Conservation (phyloP, 35 echinoderm and acorn worm species). For the Apostichopus japonicus region DNA sequence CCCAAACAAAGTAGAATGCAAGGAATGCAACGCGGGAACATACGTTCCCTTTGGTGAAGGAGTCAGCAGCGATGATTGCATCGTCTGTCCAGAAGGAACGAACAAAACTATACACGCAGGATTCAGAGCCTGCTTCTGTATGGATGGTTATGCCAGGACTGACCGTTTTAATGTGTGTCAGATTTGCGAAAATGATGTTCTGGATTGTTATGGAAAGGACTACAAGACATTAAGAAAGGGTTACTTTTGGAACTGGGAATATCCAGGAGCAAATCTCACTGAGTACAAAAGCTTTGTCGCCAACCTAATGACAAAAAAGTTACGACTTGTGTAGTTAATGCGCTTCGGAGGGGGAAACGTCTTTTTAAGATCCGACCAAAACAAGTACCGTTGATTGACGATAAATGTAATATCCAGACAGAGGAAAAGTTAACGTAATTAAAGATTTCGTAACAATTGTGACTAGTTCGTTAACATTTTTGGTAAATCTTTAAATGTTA, state of each 20-base stretch:
- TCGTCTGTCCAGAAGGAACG: conserved; percentile 52
- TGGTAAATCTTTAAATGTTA: too few relatives aligned
- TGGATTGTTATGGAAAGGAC: conserved; percentile 18
- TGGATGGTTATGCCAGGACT: conserved; percentile 15
- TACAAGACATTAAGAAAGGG: background rate
- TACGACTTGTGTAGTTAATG: too few relatives aligned
- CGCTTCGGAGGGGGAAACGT: too few relatives aligned
- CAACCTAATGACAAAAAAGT: too few relatives aligned
- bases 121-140: conserved; percentile 48
- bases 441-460: too few relatives aligned
- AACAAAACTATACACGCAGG: conserved; percentile 31
- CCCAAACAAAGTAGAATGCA: background rate
- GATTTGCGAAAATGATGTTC: conserved; percentile 3
- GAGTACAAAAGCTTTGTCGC: too few relatives aligned
- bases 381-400: too few relatives aligned
- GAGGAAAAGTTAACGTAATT: too few relatives aligned
- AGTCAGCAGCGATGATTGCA: background rate
- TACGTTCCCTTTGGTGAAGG: background rate
- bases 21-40: conserved; percentile 40
- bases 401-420: too few relatives aligned
- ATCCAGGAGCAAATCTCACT: background rate
- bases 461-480: too few relatives aligned
- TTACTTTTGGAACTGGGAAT: conserved; percentile 19
- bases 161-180: conserved; percentile 38
- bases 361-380: too few relatives aligned